These are phyloP conservation scores for Platyrinchus mystaceus DNA, from an alignment of 2,797 vertebrate genomes.

Conservation along the genomic window DNA sequence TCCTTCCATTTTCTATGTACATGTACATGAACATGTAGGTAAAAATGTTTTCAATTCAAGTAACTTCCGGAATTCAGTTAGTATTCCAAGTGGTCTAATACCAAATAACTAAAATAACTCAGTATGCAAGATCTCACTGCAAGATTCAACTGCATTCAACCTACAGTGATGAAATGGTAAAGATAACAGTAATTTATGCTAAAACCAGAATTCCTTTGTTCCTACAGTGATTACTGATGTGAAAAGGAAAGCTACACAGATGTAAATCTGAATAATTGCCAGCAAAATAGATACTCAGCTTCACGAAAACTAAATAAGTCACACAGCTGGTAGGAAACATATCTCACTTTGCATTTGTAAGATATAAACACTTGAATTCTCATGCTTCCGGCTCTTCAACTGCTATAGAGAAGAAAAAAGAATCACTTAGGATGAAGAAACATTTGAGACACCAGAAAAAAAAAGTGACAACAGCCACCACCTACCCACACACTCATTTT, in stretches of 20 bases:
- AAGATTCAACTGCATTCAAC: not conserved
- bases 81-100: not conserved
- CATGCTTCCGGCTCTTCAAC: not conserved
- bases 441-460: not conserved
- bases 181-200: not conserved
- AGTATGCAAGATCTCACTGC: not conserved
- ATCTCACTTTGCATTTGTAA: not conserved
- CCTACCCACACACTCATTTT: not conserved
- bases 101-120: not conserved
- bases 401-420: not conserved
- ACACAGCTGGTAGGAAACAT: not conserved
- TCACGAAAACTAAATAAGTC: not conserved
- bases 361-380: not conserved
- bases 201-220: not conserved
- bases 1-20: not conserved
- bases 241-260: constrained; percentile 17
- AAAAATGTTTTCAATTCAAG: not conserved
- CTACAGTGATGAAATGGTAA: not conserved
- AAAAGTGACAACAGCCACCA: not conserved
- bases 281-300: not conserved
- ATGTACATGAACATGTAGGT: not conserved
- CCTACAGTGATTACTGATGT: not conserved
- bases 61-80: not conserved
- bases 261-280: not conserved
- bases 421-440: not conserved